Evolutionary conservation across 2,113 vertebrate genomes (phyloP).

Genomic region (Coptodon rendalli): DNA sequence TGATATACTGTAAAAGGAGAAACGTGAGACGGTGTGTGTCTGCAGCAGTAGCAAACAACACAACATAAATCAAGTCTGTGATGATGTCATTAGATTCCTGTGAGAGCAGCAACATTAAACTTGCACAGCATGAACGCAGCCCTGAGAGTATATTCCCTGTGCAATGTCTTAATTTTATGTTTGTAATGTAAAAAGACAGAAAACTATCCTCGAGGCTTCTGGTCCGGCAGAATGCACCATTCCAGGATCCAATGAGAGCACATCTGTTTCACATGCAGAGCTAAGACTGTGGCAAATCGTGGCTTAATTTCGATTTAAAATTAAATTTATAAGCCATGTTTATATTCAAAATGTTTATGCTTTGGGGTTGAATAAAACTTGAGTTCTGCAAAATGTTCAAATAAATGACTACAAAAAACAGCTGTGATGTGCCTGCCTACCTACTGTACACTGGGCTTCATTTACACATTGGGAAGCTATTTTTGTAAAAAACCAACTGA

Average conservation of each 20-base stretch:
- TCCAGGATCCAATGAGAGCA: constrained; percentile 16
- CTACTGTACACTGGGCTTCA: neutral
- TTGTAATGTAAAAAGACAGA: constrained; percentile 26
- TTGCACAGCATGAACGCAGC: neutral
- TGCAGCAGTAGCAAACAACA: neutral
- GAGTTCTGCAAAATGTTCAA: neutral
- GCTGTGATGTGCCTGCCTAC: neutral
- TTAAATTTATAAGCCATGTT: constrained; percentile 23
- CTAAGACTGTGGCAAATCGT: constrained; percentile 18
- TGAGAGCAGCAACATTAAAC: constrained; percentile 14
- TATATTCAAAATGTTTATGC: constrained; percentile 3
- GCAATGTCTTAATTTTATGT: constrained; percentile 34
- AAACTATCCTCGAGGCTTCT: neutral
- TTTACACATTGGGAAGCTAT: neutral
- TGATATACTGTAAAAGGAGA: constrained; percentile 1
- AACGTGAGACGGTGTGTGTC: neutral
- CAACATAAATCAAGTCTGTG: neutral
- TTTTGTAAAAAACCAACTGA: neutral
- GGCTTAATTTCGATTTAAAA: constrained; percentile 20
- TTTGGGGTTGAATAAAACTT: neutral
- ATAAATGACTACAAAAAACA: neutral
- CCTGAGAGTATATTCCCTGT: neutral
- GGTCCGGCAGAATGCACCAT: neutral
- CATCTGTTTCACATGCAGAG: constrained; percentile 47
- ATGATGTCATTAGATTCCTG: constrained; percentile 43